phyloP scores from a whole-genome alignment of 53 echinoderm and acorn worm species.

The Temnopleurus reevesii region DNA sequence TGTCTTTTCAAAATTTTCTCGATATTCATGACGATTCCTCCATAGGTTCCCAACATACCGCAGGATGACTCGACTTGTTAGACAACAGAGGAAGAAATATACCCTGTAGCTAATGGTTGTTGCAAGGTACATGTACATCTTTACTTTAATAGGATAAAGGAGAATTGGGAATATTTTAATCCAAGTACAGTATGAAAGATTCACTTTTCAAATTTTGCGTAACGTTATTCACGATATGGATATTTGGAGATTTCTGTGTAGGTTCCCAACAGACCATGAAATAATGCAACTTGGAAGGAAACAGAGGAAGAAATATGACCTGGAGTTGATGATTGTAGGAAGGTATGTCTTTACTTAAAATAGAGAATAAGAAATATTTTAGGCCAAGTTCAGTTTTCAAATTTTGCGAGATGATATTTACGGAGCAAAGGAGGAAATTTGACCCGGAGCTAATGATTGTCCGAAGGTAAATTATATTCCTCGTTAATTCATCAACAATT shows the following conservation, averaged over 20 bases:
- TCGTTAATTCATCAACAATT: background rate
- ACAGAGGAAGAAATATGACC: constrained; percentile 63
- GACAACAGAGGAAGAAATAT: constrained; percentile 53
- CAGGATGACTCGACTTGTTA: constrained; percentile 53
- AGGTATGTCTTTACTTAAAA: constrained; percentile 61
- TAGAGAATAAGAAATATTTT: too few species aligned
- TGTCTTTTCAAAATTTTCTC: constrained; percentile 31
- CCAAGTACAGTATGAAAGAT: too few species aligned
- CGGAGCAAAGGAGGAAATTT: too few species aligned
- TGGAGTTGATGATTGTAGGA: constrained; percentile 93
- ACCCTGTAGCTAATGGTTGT: constrained; percentile 86
- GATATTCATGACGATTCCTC: too few species aligned
- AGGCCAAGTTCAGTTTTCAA: too few species aligned
- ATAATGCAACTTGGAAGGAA: constrained; percentile 57
- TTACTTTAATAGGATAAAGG: background rate
- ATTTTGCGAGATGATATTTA: too few species aligned
- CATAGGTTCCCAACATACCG: constrained; percentile 69
- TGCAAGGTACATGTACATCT: constrained; percentile 68
- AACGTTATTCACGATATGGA: too few species aligned
- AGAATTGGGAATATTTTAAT: too few species aligned
- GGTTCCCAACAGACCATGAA: constrained; percentile 3
- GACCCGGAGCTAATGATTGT: too few species aligned
- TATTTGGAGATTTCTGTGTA: constrained; percentile 75
- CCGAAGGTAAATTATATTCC: too few species aligned
- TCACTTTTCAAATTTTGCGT: too few species aligned